phyloP scores from a whole-genome alignment of 2,113 vertebrate species.

The Halcyon senegalensis region DNA sequence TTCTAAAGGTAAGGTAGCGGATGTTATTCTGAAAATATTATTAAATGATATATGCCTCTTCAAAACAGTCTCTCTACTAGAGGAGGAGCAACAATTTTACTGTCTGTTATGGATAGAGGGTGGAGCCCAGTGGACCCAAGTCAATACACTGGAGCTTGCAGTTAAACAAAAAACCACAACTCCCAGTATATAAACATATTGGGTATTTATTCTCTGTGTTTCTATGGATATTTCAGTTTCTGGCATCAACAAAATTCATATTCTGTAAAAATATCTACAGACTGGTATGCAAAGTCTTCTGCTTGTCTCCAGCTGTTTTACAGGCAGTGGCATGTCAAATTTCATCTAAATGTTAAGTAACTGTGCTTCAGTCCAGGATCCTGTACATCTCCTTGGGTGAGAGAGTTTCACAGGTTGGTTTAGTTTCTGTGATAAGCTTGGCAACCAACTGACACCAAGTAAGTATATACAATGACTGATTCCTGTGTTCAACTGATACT shows the following conservation, averaged over 20 bases:
- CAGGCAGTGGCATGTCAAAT: not conserved
- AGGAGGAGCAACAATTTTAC: not conserved
- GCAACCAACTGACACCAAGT: not conserved
- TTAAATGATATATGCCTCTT: not conserved
- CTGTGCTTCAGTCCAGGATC: not conserved
- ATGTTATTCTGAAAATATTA: not conserved
- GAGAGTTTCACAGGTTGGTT: not conserved
- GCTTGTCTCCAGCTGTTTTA: not conserved
- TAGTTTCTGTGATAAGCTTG: not conserved
- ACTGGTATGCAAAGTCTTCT: not conserved
- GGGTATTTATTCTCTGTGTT: not conserved
- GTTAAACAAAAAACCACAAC: not conserved
- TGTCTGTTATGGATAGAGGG: rapidly evolving
- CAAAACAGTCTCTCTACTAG: not conserved
- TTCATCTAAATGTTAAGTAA: not conserved
- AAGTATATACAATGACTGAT: not conserved
- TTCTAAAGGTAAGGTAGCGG: not conserved
- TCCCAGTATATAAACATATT: not conserved
- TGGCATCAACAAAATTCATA: not conserved
- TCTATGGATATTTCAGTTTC: not conserved
- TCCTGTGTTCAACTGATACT: not conserved
- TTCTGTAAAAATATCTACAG: not conserved
- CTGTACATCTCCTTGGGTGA: not conserved
- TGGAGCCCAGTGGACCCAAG: not conserved
- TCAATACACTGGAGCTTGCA: not conserved